phyloP scores from a whole-genome alignment of 1,140 invertebrate genomes.

The Lucilia sericata region DNA sequence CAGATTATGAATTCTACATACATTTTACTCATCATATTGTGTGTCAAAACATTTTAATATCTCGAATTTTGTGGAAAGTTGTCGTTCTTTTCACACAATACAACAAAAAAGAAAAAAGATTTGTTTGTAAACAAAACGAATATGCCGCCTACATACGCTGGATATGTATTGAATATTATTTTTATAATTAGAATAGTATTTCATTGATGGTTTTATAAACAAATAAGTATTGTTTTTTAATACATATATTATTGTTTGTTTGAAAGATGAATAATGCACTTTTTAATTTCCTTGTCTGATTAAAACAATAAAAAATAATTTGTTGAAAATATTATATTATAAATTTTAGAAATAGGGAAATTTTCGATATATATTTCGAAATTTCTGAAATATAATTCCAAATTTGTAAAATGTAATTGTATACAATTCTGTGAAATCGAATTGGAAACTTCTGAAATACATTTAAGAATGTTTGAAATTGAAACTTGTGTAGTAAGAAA shows the following conservation, averaged over 20 bases:
- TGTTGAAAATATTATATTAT: no score
- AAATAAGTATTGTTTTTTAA: neutral
- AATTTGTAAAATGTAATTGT: no score
- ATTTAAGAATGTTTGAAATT: no score
- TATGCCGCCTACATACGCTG: neutral
- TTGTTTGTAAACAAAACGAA: neutral
- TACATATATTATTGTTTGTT: neutral
- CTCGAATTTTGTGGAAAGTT: conserved; percentile 2
- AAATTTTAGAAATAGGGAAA: no score
- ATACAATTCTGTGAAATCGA: no score
- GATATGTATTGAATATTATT: neutral
- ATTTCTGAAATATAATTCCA: no score
- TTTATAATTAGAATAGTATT: neutral
- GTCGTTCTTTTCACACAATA: neutral
- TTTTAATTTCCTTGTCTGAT: neutral
- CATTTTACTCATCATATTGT: neutral
- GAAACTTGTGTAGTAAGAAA: no score
- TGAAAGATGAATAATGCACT: neutral
- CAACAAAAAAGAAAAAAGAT: neutral
- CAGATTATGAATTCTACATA: neutral
- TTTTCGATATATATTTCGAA: no score
- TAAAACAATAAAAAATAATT: neutral
- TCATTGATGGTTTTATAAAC: neutral
- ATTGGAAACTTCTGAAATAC: no score
- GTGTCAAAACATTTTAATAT: neutral